These are phyloP conservation scores for Portevinia maculata DNA, from an alignment of 2,888 invertebrate genomes.

Conservation along the genomic window DNA sequence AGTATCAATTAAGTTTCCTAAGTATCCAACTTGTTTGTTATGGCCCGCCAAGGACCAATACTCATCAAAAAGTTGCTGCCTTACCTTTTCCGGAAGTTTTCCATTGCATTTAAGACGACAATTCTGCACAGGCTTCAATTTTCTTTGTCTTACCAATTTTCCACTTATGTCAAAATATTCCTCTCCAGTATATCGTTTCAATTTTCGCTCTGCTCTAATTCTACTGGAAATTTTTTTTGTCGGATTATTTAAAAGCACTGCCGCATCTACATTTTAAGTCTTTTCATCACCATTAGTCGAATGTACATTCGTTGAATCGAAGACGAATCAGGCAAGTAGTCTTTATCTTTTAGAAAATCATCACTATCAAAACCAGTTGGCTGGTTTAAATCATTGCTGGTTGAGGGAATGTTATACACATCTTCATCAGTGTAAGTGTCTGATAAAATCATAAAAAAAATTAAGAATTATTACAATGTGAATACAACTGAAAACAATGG, in stretches of 20 bases:
- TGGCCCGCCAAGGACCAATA: too few relatives aligned
- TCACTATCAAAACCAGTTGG: too few relatives aligned
- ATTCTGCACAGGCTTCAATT: conserved; percentile 7
- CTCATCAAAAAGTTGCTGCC: too few relatives aligned
- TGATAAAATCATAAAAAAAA: conserved; percentile 4
- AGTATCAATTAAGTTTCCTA: conserved; percentile 13
- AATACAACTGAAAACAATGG: too few relatives aligned
- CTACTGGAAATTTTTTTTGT: conserved; percentile 18
- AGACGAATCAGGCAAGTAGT: too few relatives aligned
- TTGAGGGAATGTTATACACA: conserved; percentile 18
- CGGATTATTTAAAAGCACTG: too few relatives aligned
- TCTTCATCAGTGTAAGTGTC: conserved; percentile 15
- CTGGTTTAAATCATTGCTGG: conserved; percentile 15
- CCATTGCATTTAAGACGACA: conserved; percentile 16
- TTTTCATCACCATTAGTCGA: too few relatives aligned
- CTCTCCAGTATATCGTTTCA: conserved; percentile 27
- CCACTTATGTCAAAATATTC: conserved; percentile 22
- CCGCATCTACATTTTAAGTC: too few relatives aligned
- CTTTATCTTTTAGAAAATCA: neutral
- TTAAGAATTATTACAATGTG: too few relatives aligned
- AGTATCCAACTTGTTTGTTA: conserved; percentile 2
- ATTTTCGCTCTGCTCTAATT: conserved; percentile 19
- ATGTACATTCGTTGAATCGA: too few relatives aligned
- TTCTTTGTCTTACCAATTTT: too few relatives aligned
- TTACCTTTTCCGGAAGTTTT: too few relatives aligned